Evolutionary conservation across 2,888 invertebrate genomes (phyloP), one percentile per base, ranked within the genome.

Genomic region (Sinodicranocentrus sp.): DNA sequence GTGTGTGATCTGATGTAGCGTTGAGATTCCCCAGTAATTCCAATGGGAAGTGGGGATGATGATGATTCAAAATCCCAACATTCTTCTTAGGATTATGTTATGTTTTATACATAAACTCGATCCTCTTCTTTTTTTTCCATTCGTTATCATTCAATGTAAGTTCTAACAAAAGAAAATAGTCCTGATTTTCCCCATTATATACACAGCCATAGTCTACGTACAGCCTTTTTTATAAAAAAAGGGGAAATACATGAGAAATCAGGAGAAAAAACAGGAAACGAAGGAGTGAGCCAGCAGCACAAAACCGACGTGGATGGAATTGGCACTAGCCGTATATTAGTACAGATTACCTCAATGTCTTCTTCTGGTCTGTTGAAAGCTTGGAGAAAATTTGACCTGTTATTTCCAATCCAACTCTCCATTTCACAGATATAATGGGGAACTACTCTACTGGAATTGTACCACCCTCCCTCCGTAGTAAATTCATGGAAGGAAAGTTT

Each of bases 21-120:
- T 57, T n/a, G 63, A 63, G 63, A 65, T 67, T 76, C 65, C 67
- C 54, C 25, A 44, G 75, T 76, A 76, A 77, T 77, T 77, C 68
- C 54, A 77, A 77, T 57, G 77, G 77, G 77, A 77, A 77, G 77
- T 76, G 26, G 63, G 28, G 28, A 63, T 63, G 77, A 77, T 77
- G 68, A 67, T 59, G 68, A 77, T 68, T 77, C 77, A 77, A 77
- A 77, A 77, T 77, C 77, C 77, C 68, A 68, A 77, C 77, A 77
- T 77, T 77, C 68, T 77, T 68, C 77, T 77, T 54, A 19, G 68
- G 67, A 68, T 68, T 77, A 77, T 77, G 77, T 77, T 43, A 77
- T 77, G 77, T 77, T 77, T 77, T 68, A 77, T 77, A 77, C 77
- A 77, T 77, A 67, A 77, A 77, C 68, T 77, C 48, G 19, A 43